Evolutionary conservation across 2,888 invertebrate genomes (phyloP).

Genomic region (Alloplasta piceator): DNA sequence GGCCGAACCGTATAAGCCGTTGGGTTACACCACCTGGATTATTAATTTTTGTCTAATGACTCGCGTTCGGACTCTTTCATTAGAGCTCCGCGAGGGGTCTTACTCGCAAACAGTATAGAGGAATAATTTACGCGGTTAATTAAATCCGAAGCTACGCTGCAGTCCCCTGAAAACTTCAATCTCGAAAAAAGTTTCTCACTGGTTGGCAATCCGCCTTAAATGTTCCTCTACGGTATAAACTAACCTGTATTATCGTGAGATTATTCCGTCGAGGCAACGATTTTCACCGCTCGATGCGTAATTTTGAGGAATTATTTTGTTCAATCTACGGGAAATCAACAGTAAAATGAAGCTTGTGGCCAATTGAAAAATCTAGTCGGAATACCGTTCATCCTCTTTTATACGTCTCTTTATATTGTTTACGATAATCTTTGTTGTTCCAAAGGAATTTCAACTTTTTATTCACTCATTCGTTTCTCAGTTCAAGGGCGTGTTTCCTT

Average conservation of each 20-base stretch:
- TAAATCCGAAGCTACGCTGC: conserved; percentile 34
- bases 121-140: conserved; percentile 57
- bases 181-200: conserved; percentile 35
- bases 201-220: conserved; percentile 4
- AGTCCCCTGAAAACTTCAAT: conserved; percentile 20
- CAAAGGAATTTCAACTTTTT: background rate
- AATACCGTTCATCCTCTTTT: background rate
- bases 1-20: conserved; percentile 17
- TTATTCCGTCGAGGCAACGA: background rate
- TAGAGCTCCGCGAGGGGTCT: conserved; percentile 55
- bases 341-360: conserved; percentile 1
- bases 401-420: too few species aligned
- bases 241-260: conserved; percentile 6
- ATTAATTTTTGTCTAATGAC: conserved; percentile 65
- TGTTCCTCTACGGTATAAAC: conserved; percentile 21
- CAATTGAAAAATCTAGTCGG: conserved; percentile 44
- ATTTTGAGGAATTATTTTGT: background rate
- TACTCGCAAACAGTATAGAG: conserved; percentile 8
- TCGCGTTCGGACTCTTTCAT: conserved; percentile 56
- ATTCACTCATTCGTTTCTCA: background rate
- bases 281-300: conserved; percentile 3
- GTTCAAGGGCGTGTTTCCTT: conserved; percentile 17
- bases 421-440: too few species aligned
- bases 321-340: background rate
- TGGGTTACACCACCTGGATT: conserved; percentile 60